Evolutionary conservation across 2,888 invertebrate genomes (phyloP).

Genomic region (Hoplodrina blanda): DNA sequence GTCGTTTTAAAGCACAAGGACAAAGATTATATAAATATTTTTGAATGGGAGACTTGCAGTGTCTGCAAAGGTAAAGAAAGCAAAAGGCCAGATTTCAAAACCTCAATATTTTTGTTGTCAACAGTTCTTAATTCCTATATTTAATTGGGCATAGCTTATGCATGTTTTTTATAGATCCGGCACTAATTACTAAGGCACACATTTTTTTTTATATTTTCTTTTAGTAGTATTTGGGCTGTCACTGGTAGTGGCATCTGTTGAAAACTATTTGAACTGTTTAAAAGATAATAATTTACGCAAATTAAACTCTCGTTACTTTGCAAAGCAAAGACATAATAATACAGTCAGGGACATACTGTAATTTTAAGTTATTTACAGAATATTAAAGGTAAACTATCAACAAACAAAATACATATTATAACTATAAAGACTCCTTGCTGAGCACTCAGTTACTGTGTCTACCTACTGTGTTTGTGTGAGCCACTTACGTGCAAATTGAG

Average conservation of each 20-base stretch:
- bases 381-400: too few relatives aligned
- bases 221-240: conserved; percentile 1
- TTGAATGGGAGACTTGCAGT: neutral
- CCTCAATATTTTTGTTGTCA: neutral
- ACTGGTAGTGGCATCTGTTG: conserved; percentile 75
- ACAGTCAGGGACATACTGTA: rapidly evolving
- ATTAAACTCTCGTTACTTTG: neutral
- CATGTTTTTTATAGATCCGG: too few relatives aligned
- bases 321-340: neutral
- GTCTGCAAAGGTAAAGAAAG: neutral
- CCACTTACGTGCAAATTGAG: neutral
- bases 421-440: neutral
- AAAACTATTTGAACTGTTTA: conserved; percentile 66
- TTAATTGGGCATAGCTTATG: too few relatives aligned
- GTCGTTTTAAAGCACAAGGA: too few relatives aligned
- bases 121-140: too few relatives aligned
- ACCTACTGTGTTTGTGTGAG: neutral
- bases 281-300: conserved; percentile 3
- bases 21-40: too few relatives aligned
- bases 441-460: neutral
- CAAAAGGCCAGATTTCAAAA: neutral
- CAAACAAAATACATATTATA: too few relatives aligned
- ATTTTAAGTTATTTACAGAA: neutral
- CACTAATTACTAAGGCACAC: too few relatives aligned
- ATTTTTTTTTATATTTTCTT: too few relatives aligned